Evolutionary conservation across 2,797 vertebrate species (phyloP), one percentile per base, ranked within the genome.

Genomic region (Gobionotothen gibberifrons): DNA sequence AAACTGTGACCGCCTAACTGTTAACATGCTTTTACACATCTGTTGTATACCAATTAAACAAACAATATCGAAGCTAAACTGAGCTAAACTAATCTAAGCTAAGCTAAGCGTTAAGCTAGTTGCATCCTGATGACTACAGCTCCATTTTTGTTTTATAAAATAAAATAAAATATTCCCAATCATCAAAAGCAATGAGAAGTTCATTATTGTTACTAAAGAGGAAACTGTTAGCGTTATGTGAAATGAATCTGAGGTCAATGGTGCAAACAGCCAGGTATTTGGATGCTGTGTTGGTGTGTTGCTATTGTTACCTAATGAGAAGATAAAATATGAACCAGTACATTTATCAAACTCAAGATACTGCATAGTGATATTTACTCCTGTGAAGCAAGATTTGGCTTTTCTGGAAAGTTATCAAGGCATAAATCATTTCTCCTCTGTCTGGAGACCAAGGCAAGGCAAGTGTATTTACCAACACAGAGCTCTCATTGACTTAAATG

Each of bases 301-400:
- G 32, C 32, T 9, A 36, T 9, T 8, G 32, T 22, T 43, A 52
- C 36, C 29, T 26, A 58, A 39, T 14, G 44, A 65, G 7, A 68
- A 53, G 32, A 69, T 57, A 15, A 62, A 71, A 80, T 10, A 48
- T 0, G 12, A 66, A 69, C 14, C 53, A 60, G 36, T 13, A 61
- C 58, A 52, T 63, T 69, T n/a, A 70, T 73, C 63, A 46, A 53
- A 61, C 0, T 66, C 55, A 59, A 66, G 43, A 52, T 54, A 19
- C 54, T 44, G 29, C 66, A 47, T 16, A 44, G 46, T 14, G 0
- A 16, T 46, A 13, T 36, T 0, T 2, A 15, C 39, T 42, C 8
- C 69, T 76, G 52, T 74, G 43, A 79, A 52, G 40, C 3, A 16
- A 32, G 2, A 53, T 12, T 63, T 69, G 5, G 14, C 1, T 49